phyloP scores from a whole-genome alignment of 92 coral and sea anemone species.

The Scolanthus callimorphus region DNA sequence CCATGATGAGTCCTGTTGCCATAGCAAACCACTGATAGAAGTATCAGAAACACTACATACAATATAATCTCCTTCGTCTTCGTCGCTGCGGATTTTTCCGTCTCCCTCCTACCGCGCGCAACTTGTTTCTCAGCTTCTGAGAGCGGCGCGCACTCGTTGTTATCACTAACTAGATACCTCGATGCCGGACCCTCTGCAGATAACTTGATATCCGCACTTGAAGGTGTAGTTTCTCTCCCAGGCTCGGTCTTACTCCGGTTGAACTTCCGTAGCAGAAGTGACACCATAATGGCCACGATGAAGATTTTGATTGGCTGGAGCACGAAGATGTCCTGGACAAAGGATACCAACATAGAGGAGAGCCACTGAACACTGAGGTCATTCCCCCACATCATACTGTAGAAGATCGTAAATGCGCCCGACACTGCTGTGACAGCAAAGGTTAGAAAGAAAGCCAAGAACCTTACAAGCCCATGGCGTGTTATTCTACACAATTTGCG shows the following conservation, averaged over 20 bases:
- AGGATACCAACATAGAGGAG: constrained; percentile 39
- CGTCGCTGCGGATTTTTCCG: constrained; percentile 9
- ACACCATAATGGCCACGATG: constrained; percentile 12
- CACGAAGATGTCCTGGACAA: constrained; percentile 28
- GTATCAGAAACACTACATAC: constrained; percentile 17
- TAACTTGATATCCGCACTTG: not conserved
- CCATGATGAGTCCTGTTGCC: constrained; percentile 37
- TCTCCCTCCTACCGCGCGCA: constrained; percentile 4
- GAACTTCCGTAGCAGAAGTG: constrained; percentile 3
- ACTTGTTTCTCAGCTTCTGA: constrained; percentile 11
- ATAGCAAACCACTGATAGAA: constrained; percentile 34
- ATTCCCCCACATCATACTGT: constrained; percentile 46
- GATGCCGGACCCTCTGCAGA: not conserved
- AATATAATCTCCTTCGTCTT: constrained; percentile 14
- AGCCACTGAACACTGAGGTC: constrained; percentile 47
- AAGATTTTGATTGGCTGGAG: constrained; percentile 40
- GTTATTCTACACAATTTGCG: not conserved
- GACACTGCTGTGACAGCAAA: constrained; percentile 12
- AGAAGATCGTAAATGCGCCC: constrained; percentile 44
- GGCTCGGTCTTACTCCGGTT: not conserved
- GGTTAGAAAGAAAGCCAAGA: constrained; percentile 17
- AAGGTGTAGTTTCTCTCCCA: not conserved
- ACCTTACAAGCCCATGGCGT: constrained; percentile 9
- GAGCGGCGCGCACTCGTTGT: not conserved
- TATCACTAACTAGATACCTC: not conserved